Evolutionary conservation across 1,140 invertebrate genomes (phyloP).

Genomic region (Papilio dardanus): DNA sequence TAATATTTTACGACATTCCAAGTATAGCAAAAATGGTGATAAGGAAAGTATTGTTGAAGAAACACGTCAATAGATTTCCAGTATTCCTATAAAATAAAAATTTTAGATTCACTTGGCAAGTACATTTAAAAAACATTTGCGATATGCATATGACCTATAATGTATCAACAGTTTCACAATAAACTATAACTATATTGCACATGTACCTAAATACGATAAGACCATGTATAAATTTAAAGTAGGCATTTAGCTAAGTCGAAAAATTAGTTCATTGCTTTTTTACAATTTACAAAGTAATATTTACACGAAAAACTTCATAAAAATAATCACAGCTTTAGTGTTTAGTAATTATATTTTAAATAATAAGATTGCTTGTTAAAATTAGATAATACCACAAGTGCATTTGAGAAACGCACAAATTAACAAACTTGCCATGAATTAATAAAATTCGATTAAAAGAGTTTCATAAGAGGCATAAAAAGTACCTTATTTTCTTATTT

Average conservation of each 20-base stretch:
- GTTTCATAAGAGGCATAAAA: neutral
- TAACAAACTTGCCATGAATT: slow-evolving; percentile 4
- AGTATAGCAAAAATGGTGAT: neutral
- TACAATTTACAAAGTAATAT: neutral
- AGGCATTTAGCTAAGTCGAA: neutral
- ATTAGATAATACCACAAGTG: neutral
- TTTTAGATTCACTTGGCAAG: neutral
- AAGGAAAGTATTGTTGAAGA: neutral
- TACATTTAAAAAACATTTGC: neutral
- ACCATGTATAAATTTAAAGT: too few relatives aligned
- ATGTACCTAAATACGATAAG: slow-evolving; percentile 1
- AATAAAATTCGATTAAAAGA: neutral
- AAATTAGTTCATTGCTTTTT: neutral
- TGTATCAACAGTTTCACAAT: neutral
- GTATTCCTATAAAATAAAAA: neutral
- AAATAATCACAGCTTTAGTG: neutral
- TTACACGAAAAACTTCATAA: neutral
- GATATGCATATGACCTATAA: neutral
- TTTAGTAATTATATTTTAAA: neutral
- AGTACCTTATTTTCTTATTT: neutral
- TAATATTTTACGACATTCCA: neutral
- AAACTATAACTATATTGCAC: neutral
- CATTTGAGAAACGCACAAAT: slow-evolving; percentile 28
- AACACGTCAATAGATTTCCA: neutral
- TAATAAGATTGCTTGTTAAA: neutral